Evolutionary conservation across 2,797 vertebrate species (phyloP).

Genomic region (Pampus argenteus): DNA sequence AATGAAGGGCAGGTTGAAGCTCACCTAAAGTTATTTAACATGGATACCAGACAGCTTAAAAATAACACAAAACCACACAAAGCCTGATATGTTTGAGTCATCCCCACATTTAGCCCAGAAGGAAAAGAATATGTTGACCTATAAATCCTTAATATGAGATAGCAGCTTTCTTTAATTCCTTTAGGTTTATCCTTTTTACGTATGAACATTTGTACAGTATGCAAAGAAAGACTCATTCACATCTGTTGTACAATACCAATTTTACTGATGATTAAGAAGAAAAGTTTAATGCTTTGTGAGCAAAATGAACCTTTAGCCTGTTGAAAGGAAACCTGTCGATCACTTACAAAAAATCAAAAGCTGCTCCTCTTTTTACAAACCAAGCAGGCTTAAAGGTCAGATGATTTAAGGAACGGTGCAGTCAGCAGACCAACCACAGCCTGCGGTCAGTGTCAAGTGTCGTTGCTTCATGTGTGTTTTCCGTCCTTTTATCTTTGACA

Average conservation of each 20-base stretch:
- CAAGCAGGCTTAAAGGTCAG: conserved; percentile 67
- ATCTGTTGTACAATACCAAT: neutral
- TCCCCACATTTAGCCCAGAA: conserved; percentile 20
- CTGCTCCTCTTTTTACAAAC: conserved; percentile 46
- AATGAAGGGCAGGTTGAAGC: too few species aligned
- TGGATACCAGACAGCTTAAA: too few species aligned
- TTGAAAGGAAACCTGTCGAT: conserved; percentile 46
- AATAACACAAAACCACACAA: too few species aligned
- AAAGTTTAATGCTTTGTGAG: neutral
- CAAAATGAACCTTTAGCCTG: too few species aligned
- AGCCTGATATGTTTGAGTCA: too few species aligned
- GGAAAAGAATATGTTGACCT: conserved; percentile 13
- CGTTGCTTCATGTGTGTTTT: conserved; percentile 74
- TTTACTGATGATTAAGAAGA: neutral
- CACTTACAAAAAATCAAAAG: conserved; percentile 13
- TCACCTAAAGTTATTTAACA: too few species aligned
- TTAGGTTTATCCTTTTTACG: conserved; percentile 3
- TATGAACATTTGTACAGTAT: conserved; percentile 1
- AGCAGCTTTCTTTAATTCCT: neutral
- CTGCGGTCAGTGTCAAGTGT: conserved; percentile 77
- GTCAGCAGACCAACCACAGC: conserved; percentile 63
- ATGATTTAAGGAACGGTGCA: conserved; percentile 55
- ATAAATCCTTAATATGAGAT: conserved; percentile 17
- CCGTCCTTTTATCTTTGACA: conserved; percentile 68
- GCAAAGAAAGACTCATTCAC: neutral